Base-by-base conservation (phyloP, 2,888 invertebrate species). In the Campopleginae sp. region DNA sequence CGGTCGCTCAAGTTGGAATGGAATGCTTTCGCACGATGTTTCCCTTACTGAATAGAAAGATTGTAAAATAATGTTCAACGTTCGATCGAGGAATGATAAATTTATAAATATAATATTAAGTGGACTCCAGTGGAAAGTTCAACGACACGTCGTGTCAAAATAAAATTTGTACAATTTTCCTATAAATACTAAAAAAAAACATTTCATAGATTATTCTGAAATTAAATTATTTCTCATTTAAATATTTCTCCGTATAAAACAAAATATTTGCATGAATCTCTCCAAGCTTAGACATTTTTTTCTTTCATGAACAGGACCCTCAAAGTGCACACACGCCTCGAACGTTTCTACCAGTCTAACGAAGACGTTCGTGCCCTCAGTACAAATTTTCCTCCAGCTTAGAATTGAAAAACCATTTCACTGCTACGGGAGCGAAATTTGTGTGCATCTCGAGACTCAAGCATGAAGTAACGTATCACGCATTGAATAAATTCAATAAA, bases 91-190 rank as follows among this genome's bases (percentile, higher is more conserved):
- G 14, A 27, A 58, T 58, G 2, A 14, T 71, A 63, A 27, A 23
- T 61, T 48, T 70, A 33, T 58, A 48, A 70, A 19, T 54, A 23
- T 68, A 68, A 71, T 54, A 71, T 70, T 42, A 63, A 80, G 72
- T 63, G 63, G 72, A 72, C 27, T 66, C 33, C 44, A 84, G 80
- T 84, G 77, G 78, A 80, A 75, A 79, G 48, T 84, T 78, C 19
- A 33, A 66, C 65, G 77, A 63, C 48, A 61, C 66, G 12, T 14
- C 10, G 38, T 75, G 48, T 23, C 71, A 27, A 58, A 65, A 27
- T 46, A 80, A 76, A 84, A 75, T 80, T 80, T 84, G 84, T 84
- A 84, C 84, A 84, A 84, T 84, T 80, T 61, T 65, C 38, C 65
- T 63, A 78, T 63, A 72, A 38, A 72, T 44, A 63, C 66, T 48